These are phyloP conservation scores for Odontomachus brunneus DNA, from an alignment of 1,140 invertebrate species.

Conservation along the genomic window DNA sequence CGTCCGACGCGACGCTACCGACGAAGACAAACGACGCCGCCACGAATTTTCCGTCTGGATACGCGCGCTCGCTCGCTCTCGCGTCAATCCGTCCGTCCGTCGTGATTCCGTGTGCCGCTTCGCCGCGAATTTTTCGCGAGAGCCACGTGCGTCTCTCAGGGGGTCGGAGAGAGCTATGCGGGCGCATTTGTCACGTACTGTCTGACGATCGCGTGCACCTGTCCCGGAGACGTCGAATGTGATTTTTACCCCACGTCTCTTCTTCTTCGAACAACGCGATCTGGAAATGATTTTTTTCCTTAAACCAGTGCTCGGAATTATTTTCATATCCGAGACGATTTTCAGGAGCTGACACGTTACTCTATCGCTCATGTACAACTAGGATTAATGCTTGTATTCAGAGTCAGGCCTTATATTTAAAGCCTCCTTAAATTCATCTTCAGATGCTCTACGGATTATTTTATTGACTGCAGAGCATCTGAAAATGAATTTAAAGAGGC, in stretches of 20 bases:
- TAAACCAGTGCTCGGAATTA: too few relatives aligned
- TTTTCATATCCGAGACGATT: too few relatives aligned
- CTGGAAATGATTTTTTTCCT: background rate
- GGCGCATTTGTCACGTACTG: background rate
- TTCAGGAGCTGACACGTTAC: too few relatives aligned
- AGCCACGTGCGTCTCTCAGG: background rate
- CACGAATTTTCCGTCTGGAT: conserved; percentile 16
- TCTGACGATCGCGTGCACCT: background rate
- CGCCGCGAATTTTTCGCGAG: background rate
- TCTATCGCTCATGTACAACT: too few relatives aligned
- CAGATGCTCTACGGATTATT: too few relatives aligned
- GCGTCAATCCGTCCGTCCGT: background rate
- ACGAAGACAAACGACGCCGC: conserved; percentile 33
- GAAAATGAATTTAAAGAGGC: too few relatives aligned
- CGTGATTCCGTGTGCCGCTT: background rate
- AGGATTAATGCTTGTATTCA: too few relatives aligned
- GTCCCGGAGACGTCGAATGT: background rate
- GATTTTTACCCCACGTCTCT: background rate
- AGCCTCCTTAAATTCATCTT: too few relatives aligned
- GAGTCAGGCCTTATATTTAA: too few relatives aligned
- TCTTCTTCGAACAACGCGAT: background rate
- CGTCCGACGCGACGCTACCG: background rate
- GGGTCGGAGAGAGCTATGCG: background rate
- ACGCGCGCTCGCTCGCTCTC: too few relatives aligned
- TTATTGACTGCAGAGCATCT: too few relatives aligned